These are phyloP conservation scores for Tetanocera ferruginea DNA, from an alignment of 2,888 invertebrate genomes.

Conservation along the genomic window DNA sequence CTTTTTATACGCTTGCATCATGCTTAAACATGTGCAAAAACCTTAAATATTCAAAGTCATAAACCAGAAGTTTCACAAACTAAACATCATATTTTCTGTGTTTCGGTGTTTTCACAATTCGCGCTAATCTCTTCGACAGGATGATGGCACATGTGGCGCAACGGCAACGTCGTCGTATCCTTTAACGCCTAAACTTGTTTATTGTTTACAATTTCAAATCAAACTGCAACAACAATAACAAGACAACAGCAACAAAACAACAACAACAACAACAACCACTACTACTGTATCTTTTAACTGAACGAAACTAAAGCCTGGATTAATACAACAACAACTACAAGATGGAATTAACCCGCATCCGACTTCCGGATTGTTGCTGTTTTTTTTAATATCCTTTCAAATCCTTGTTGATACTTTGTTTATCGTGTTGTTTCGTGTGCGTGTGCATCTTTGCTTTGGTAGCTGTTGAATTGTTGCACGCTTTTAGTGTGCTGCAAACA, in stretches of 20 bases:
- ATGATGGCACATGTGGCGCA: not conserved
- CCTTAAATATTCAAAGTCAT: too few species aligned
- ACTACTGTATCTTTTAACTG: slow-evolving; percentile 37
- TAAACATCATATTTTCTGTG: too few species aligned
- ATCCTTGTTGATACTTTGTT: slow-evolving; percentile 40
- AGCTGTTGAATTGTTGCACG: slow-evolving; percentile 4
- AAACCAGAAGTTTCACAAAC: too few species aligned
- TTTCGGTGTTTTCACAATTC: not conserved
- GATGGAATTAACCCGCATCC: slow-evolving; percentile 22
- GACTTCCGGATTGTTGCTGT: not conserved
- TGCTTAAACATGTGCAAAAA: too few species aligned
- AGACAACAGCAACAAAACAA: not conserved
- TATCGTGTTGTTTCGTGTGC: slow-evolving; percentile 15
- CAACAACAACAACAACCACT: slow-evolving; percentile 28
- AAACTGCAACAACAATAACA: slow-evolving; percentile 1
- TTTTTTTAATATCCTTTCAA: slow-evolving; percentile 25
- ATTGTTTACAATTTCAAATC: slow-evolving; percentile 31
- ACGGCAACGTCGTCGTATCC: not conserved
- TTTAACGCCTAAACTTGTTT: slow-evolving; percentile 23
- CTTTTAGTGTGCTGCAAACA: slow-evolving; percentile 14
- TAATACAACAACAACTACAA: slow-evolving; percentile 11
- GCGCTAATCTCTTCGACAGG: slow-evolving; percentile 2
- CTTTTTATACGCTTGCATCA: too few species aligned
- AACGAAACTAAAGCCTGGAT: not conserved
- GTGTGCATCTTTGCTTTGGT: not conserved